Conservation (phyloP, 1,140 invertebrate species). For the Eupeodes corollae region DNA sequence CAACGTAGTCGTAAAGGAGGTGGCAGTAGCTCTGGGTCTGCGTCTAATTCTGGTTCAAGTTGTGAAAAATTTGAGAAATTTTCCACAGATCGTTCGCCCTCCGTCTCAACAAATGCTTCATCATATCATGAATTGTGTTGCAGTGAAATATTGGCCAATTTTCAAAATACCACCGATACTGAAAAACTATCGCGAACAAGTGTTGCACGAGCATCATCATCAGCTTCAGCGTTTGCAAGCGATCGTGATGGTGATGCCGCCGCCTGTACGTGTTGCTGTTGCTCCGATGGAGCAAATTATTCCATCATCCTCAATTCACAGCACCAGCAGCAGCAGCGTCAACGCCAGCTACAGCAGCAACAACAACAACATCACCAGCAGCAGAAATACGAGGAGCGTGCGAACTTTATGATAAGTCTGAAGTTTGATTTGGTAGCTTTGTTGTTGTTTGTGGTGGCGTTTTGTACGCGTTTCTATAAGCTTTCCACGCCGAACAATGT, state of each 20-base stretch:
- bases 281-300: slow-evolving; percentile 18
- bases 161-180: too few relatives aligned
- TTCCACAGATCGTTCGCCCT: too few relatives aligned
- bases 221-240: slow-evolving; percentile 13
- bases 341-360: not conserved
- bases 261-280: not conserved
- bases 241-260: slow-evolving; percentile 1
- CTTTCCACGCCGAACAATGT: slow-evolving; percentile 74
- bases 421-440: slow-evolving; percentile 68
- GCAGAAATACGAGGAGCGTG: slow-evolving; percentile 6
- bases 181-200: too few relatives aligned
- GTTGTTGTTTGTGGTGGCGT: slow-evolving; percentile 53
- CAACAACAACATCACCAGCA: not conserved
- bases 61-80: too few relatives aligned
- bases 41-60: too few relatives aligned
- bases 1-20: too few relatives aligned
- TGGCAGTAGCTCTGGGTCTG: too few relatives aligned
- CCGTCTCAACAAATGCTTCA: too few relatives aligned
- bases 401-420: slow-evolving; percentile 46
- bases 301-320: slow-evolving; percentile 12
- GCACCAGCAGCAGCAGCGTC: not conserved
- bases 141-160: too few relatives aligned
- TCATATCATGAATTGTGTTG: too few relatives aligned
- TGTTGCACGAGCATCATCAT: slow-evolving; percentile 15
- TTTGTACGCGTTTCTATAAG: slow-evolving; percentile 69